A percentile compares a stretch with the other conserved stretches of the same genome.
Evolutionary conservation across 2,113 vertebrate species (phyloP).

Genomic region (Charadrius vociferus): DNA sequence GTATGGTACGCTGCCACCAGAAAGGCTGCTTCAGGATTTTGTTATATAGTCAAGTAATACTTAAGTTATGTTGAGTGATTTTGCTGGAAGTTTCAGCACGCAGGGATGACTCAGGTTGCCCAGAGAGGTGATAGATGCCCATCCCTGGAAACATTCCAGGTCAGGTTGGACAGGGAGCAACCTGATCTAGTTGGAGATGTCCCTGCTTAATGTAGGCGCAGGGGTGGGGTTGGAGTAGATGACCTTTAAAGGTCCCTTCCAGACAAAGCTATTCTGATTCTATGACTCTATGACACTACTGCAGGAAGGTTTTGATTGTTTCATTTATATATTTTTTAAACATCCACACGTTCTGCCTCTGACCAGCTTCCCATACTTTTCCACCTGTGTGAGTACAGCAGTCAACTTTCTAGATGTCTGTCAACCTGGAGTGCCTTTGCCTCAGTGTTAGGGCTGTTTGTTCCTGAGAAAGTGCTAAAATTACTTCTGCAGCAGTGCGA

Average conservation of each 20-base stretch:
- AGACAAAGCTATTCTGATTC: background rate
- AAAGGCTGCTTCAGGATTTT: background rate
- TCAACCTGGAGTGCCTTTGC: background rate
- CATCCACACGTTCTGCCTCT: background rate
- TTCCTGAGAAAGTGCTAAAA: background rate
- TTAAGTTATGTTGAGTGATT: background rate
- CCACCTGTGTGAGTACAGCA: background rate
- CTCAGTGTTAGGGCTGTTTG: background rate
- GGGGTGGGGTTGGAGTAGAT: background rate
- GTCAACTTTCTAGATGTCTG: background rate
- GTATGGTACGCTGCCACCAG: background rate
- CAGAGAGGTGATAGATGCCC: background rate
- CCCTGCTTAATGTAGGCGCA: background rate
- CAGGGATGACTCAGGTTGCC: background rate
- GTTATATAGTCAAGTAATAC: background rate
- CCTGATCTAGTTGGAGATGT: background rate
- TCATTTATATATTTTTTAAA: background rate
- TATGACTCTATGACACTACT: background rate
- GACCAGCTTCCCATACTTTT: background rate
- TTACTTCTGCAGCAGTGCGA: background rate
- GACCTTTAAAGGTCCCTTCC: background rate
- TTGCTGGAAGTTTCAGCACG: background rate
- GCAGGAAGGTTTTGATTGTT: background rate
- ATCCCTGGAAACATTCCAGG: background rate
- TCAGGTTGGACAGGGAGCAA: background rate